phyloP scores from a whole-genome alignment of 2,113 vertebrate species.

The Catharus bicknelli region DNA sequence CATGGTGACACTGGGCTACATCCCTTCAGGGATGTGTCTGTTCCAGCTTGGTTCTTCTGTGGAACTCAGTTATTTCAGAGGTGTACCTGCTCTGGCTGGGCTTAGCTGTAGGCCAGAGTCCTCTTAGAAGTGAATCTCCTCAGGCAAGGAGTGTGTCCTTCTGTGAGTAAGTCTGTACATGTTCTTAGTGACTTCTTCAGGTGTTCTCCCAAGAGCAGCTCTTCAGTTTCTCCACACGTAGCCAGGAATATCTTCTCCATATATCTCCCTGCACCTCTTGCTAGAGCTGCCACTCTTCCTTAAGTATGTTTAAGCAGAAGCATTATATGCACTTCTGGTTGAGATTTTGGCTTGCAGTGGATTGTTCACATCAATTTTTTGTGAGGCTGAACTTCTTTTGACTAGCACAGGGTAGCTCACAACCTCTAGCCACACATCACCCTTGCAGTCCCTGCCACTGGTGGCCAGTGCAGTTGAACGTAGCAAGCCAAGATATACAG shows the following conservation, averaged over 20 bases:
- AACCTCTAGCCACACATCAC: fast-evolving
- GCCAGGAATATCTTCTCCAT: background rate
- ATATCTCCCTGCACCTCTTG: background rate
- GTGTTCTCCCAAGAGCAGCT: background rate
- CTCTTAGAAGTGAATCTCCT: background rate
- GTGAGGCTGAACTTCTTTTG: background rate
- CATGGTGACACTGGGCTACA: background rate
- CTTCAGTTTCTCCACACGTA: background rate
- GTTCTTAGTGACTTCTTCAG: background rate
- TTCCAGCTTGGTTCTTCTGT: background rate
- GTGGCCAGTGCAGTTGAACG: background rate
- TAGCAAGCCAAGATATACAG: background rate
- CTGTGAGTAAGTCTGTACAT: fast-evolving
- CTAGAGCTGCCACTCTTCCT: background rate
- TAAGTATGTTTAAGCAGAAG: background rate
- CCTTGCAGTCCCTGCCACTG: background rate
- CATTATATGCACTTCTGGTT: background rate
- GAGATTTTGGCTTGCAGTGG: background rate
- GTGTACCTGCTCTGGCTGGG: background rate
- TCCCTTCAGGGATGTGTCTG: background rate
- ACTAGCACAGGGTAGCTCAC: background rate
- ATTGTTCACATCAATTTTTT: background rate
- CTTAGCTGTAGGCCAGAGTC: background rate
- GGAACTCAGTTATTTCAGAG: background rate
- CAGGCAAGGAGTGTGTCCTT: background rate